A percentile compares a stretch with the other conserved stretches of the same genome.
Conservation (phyloP, 2,888 invertebrate species). For the Taenaris catops region DNA sequence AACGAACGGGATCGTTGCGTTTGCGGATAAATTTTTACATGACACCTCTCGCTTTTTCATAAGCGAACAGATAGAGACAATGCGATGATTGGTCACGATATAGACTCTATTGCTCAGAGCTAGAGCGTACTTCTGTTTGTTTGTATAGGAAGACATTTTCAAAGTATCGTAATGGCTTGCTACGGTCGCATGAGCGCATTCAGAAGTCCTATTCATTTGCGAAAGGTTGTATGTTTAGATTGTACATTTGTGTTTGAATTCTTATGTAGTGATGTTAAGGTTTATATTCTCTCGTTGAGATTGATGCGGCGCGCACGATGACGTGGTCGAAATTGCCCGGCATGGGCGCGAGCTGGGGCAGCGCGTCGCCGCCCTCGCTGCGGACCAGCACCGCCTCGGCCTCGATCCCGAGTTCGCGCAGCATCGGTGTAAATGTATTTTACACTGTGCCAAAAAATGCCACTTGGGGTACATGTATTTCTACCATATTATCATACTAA, state of each 20-base stretch:
- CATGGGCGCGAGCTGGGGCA: no score
- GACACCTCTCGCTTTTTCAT: conserved; percentile 41
- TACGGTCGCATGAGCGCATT: conserved; percentile 77
- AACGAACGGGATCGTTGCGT: conserved; percentile 59
- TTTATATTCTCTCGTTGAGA: no score
- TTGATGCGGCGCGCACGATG: no score
- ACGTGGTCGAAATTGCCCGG: no score
- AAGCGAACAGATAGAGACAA: conserved; percentile 42
- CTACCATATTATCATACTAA: no score
- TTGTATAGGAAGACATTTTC: conserved; percentile 44
- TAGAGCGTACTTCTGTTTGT: conserved; percentile 56
- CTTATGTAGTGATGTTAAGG: conserved; percentile 34
- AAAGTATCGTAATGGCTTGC: conserved; percentile 71
- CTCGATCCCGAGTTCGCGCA: no score
- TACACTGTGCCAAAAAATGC: no score
- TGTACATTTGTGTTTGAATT: conserved; percentile 27
- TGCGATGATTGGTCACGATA: conserved; percentile 37
- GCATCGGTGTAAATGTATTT: no score
- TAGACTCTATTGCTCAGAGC: conserved; percentile 45
- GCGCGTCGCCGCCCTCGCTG: no score
- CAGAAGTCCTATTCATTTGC: conserved; percentile 38
- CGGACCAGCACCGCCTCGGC: no score
- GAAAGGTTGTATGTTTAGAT: conserved; percentile 41
- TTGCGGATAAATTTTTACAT: conserved; percentile 60
- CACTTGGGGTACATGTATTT: no score